These are phyloP conservation scores for Garrulus glandarius DNA, from an alignment of 2,797 vertebrate species.

Conservation along the genomic window DNA sequence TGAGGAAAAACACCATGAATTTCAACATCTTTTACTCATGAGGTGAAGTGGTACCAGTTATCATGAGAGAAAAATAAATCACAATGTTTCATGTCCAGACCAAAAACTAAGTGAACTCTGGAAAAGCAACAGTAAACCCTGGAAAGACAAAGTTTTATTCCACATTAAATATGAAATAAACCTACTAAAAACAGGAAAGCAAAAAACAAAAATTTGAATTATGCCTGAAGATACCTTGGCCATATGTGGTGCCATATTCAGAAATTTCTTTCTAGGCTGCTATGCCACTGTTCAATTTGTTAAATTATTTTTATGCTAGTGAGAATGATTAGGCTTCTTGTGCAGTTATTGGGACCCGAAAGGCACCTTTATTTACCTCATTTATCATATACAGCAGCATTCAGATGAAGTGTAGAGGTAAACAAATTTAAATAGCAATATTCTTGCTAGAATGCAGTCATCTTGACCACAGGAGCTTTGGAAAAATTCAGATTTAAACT, in stretches of 20 bases:
- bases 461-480: constrained; percentile 71
- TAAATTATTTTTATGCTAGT: constrained; percentile 71
- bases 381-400: constrained; percentile 67
- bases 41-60: background rate
- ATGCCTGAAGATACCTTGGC: constrained; percentile 39
- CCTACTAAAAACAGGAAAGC: background rate
- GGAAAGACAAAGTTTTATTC: background rate
- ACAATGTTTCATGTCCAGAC: background rate
- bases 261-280: constrained; percentile 60
- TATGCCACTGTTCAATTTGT: constrained; percentile 62
- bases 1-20: background rate
- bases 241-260: constrained; percentile 35
- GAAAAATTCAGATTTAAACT: constrained; percentile 70
- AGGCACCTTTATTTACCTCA: constrained; percentile 69
- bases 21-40: background rate
- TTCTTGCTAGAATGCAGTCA: constrained; percentile 46
- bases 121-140: background rate
- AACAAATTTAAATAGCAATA: constrained; percentile 68
- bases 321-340: constrained; percentile 66
- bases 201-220: background rate
- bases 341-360: constrained; percentile 65
- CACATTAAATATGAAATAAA: background rate
- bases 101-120: background rate
- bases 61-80: background rate
- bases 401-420: constrained; percentile 68